Evolutionary conservation across 1,140 invertebrate genomes (phyloP).

Genomic region (Ephestia elutella): DNA sequence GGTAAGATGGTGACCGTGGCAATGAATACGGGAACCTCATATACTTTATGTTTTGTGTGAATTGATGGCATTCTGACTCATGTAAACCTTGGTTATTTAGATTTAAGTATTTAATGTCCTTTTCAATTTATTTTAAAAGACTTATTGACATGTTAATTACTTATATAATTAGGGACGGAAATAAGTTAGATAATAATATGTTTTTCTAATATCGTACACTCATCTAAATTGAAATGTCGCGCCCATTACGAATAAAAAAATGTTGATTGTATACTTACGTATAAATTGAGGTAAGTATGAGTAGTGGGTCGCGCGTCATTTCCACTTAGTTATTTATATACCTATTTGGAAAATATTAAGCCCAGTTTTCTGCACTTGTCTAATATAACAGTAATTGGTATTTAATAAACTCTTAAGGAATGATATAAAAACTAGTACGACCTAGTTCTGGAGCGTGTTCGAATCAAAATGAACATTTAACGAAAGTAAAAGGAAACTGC

Average conservation of each 20-base stretch:
- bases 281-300: not conserved
- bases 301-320: too few species aligned
- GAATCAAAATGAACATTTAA: not conserved
- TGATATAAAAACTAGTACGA: slow-evolving; percentile 4
- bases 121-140: not conserved
- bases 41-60: not conserved
- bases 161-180: not conserved
- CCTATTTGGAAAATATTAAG: not conserved
- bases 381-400: not conserved
- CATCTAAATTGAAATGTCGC: too few species aligned
- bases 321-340: too few species aligned
- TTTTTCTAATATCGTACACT: too few species aligned
- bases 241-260: too few species aligned
- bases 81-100: slow-evolving; percentile 2
- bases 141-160: not conserved
- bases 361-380: not conserved
- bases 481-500: not conserved
- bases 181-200: not conserved
- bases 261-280: too few species aligned
- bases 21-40: not conserved
- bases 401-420: not conserved
- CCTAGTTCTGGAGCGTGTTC: not conserved
- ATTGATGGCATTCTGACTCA: not conserved
- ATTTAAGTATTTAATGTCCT: not conserved
- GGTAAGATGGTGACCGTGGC: not conserved